Percentiles rank a stretch among this genome's conserved stretches.
Evolutionary conservation across 2,888 invertebrate genomes (phyloP).

Genomic region (Mesopsocus fuscifrons): DNA sequence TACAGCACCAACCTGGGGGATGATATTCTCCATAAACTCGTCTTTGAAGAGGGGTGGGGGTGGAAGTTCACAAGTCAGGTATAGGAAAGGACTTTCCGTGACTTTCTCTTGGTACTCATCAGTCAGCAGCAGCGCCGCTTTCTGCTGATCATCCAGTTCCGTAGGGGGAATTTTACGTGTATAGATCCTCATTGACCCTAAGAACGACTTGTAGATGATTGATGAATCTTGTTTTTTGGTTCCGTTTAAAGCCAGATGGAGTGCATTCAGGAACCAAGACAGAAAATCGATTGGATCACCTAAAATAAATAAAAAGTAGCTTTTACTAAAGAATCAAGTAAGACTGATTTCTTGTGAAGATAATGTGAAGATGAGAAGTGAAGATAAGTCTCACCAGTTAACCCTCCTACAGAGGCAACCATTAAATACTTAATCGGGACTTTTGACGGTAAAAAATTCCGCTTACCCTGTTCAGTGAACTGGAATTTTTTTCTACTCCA

Average conservation of each 20-base stretch:
- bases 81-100: constrained; percentile 86
- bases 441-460: too few species aligned
- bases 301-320: constrained; percentile 23
- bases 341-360: constrained; percentile 9
- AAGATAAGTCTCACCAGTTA: too few species aligned
- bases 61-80: constrained; percentile 92
- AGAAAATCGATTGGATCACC: constrained; percentile 96
- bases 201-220: constrained; percentile 86
- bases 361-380: neutral
- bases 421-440: too few species aligned
- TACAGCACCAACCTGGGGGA: constrained; percentile 58
- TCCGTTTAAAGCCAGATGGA: constrained; percentile 87
- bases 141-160: constrained; percentile 77
- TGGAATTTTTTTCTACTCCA: constrained; percentile 96
- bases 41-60: constrained; percentile 95
- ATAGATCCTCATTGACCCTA: constrained; percentile 77
- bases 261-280: constrained; percentile 93
- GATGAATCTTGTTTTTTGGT: constrained; percentile 74
- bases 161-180: constrained; percentile 85
- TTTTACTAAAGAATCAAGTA: constrained; percentile 12
- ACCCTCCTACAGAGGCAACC: too few species aligned
- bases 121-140: constrained; percentile 52
- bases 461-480: constrained; percentile 89
- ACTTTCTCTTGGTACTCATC: constrained; percentile 75
- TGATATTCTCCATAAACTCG: constrained; percentile 95